Conservation (phyloP, 2,888 invertebrate genomes). For the Mythimna impura region DNA sequence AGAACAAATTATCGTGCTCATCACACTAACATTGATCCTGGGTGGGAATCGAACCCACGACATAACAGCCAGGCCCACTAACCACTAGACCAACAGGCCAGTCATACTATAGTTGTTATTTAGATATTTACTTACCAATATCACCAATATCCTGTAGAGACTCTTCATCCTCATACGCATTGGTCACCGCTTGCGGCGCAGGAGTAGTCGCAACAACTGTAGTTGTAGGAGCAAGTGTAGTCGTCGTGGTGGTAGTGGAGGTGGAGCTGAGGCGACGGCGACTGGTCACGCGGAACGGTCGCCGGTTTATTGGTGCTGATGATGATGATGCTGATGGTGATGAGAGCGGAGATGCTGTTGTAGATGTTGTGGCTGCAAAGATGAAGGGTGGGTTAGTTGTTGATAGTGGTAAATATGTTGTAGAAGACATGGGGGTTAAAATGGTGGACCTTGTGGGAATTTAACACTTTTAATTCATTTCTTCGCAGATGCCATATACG, state of each 20-base stretch:
- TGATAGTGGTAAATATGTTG: not conserved
- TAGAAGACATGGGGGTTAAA: not conserved
- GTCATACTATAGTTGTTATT: too few species aligned
- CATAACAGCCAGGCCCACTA: too few species aligned
- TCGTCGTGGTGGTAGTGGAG: constrained; percentile 67
- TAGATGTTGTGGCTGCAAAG: constrained; percentile 45
- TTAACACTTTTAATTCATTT: too few species aligned
- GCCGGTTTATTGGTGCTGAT: constrained; percentile 69
- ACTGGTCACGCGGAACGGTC: constrained; percentile 81
- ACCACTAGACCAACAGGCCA: too few species aligned
- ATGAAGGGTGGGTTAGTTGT: not conserved
- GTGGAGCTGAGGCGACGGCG: constrained; percentile 75
- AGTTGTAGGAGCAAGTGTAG: constrained; percentile 47
- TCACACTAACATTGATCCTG: too few species aligned
- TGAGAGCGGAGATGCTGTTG: constrained; percentile 41
- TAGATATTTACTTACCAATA: constrained; percentile 71
- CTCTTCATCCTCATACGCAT: constrained; percentile 78
- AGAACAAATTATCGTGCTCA: too few species aligned
- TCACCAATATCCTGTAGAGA: constrained; percentile 82
- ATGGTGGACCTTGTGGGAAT: too few species aligned
- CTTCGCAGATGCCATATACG: too few species aligned
- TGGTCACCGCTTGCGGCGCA: constrained; percentile 46
- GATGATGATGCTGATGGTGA: constrained; percentile 46
- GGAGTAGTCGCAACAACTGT: constrained; percentile 17
- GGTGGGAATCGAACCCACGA: too few species aligned